Evolutionary conservation across 2,797 vertebrate species (phyloP), one percentile per base, ranked within the genome.

Genomic region (Adelosebastes latens): DNA sequence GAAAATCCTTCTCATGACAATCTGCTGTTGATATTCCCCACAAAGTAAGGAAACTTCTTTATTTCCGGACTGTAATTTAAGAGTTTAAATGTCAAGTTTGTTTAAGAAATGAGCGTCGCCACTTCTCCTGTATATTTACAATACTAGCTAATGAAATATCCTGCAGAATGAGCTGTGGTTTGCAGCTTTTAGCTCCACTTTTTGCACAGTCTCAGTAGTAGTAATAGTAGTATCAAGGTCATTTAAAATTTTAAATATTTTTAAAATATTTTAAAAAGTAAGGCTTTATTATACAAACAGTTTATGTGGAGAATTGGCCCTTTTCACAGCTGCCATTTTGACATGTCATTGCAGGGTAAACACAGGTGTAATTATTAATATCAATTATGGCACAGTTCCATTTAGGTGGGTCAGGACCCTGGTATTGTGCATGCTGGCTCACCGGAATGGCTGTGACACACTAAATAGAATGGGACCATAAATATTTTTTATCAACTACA

Each of bases 1-100:
- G 72, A 91, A 90, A 93, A 86, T 75, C 81, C 16, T 70, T 72
- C 67, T 46, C 65, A 71, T 75, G 79, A 76, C 32, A 36, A 14
- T 1, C 61, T 49, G n/a, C 56, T 59, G 4, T 59, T 79, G 39
- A 64, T 32, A 62, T 32, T 75, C n/a, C 1, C 1, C 3, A 36
- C 3, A 5, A 75, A 71, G 89, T 90, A 88, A 81, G 55, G 3
- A 18, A 34, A 73, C 22, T 12, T 75, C 0, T 24, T 58, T 22
- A 60, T 42, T 39, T 36, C 13, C 5, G 7, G 2, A 22, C 9
- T n/a, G 2, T 36, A 3, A 0, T 1, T 5, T 31, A 75, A 6
- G 13, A 25, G 10, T 20, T 25, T 6, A 52, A 31, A 34, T 22
- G 8, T 53, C 6, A 16, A 7, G 8, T 63, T 76, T 34, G 1